A percentile compares a stretch with the other conserved stretches of the same genome.
phyloP scores from a whole-genome alignment of 2,797 vertebrate genomes.

The Graptemys geographica region DNA sequence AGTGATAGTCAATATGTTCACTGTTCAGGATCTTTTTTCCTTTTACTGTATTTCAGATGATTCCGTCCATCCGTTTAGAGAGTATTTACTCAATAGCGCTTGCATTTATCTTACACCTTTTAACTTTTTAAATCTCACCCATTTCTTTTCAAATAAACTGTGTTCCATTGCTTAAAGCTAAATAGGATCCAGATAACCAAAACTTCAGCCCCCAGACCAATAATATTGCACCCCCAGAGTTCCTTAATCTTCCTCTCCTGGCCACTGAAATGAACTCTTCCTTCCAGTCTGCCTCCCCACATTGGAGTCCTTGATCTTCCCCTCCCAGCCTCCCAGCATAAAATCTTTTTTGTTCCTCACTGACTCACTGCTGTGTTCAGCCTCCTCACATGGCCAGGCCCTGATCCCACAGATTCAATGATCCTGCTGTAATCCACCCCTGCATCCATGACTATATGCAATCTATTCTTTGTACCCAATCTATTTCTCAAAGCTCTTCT shows the following conservation, averaged over 20 bases:
- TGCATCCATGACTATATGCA: neutral
- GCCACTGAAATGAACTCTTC: neutral
- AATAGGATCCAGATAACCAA: neutral
- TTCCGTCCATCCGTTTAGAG: neutral
- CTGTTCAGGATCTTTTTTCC: neutral
- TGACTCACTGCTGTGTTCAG: constrained; percentile 17
- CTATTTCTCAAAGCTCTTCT: neutral
- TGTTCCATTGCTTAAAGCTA: neutral
- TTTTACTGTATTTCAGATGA: neutral
- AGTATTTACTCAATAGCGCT: neutral
- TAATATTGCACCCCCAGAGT: neutral
- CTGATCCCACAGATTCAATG: neutral
- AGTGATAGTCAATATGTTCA: neutral
- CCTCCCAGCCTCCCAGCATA: constrained; percentile 35
- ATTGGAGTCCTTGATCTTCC: neutral
- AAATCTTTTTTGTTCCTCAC: constrained; percentile 21
- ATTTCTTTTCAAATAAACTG: neutral
- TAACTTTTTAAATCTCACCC: neutral
- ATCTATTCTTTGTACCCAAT: neutral
- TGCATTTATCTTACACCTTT: neutral
- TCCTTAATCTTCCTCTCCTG: constrained; percentile 4
- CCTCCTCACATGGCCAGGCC: neutral
- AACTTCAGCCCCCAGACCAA: neutral
- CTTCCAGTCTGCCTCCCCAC: neutral
- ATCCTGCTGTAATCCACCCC: neutral